Evolutionary conservation across 1,140 invertebrate genomes (phyloP).

Genomic region (Drosophila lacteicornis): DNA sequence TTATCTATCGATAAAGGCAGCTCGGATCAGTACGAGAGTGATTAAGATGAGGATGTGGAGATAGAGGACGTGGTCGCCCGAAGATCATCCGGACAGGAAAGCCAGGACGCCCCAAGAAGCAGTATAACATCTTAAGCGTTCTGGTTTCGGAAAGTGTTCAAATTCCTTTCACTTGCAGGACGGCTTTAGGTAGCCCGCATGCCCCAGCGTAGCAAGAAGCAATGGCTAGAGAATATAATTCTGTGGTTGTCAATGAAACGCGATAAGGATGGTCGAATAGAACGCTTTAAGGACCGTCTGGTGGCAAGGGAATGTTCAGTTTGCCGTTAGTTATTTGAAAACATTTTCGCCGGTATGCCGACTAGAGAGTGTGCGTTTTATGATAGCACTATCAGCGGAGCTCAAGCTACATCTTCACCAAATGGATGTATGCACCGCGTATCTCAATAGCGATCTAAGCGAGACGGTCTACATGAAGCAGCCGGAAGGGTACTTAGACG

Average conservation of each 20-base stretch:
- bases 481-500: not conserved
- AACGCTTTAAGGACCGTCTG: too few relatives aligned
- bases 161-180: not conserved
- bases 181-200: not conserved
- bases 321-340: not conserved
- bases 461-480: slow-evolving; percentile 2
- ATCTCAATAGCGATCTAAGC: slow-evolving; percentile 7
- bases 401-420: not conserved
- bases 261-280: too few relatives aligned
- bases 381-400: not conserved
- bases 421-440: slow-evolving; percentile 15
- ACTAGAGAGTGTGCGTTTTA: too few relatives aligned
- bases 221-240: not conserved
- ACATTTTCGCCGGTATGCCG: not conserved
- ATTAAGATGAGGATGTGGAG: not conserved
- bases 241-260: not conserved
- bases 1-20: not conserved
- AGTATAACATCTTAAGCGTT: not conserved
- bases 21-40: not conserved
- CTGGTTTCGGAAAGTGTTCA: not conserved
- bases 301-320: not conserved
- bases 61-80: not conserved
- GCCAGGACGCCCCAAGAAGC: slow-evolving; percentile 2
- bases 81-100: not conserved
- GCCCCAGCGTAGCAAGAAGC: not conserved